phyloP scores from a whole-genome alignment of 2,113 vertebrate species.

The Syngnathus floridae region DNA sequence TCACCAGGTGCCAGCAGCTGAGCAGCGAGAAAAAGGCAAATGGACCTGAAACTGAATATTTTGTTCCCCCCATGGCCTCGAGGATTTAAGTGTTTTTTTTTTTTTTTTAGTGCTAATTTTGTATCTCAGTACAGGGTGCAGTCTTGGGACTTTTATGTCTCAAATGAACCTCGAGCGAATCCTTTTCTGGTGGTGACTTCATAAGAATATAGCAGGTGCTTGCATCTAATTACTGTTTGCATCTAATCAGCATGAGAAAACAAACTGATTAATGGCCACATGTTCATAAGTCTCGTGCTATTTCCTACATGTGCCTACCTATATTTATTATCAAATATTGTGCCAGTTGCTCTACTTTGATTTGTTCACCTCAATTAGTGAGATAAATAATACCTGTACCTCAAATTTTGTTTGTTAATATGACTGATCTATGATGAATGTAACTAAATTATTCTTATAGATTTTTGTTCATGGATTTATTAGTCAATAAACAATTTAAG shows the following conservation, averaged over 20 bases:
- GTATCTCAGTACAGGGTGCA: not conserved
- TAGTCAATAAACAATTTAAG: not conserved
- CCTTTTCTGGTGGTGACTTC: constrained; percentile 12
- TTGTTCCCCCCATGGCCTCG: not conserved
- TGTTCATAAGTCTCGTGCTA: not conserved
- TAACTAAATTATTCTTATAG: too few species aligned
- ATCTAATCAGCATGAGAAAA: constrained; percentile 14
- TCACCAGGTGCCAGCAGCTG: not conserved
- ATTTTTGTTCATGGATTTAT: too few species aligned
- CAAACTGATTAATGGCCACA: constrained; percentile 20
- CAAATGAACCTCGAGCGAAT: constrained; percentile 25
- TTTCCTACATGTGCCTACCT: too few species aligned
- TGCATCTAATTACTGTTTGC: constrained; percentile 13
- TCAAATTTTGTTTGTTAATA: not conserved
- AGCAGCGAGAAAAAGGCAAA: not conserved
- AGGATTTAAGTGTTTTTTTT: not conserved
- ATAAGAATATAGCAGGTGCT: constrained; percentile 25
- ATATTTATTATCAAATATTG: constrained; percentile 8
- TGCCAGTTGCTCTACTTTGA: not conserved
- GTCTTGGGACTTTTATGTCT: constrained; percentile 17
- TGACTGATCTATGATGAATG: not conserved
- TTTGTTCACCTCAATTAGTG: not conserved
- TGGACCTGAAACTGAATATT: not conserved
- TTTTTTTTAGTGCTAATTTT: not conserved
- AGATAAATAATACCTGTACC: not conserved